These are phyloP conservation scores for Melikaiella ostensackeni DNA, from an alignment of 2,888 invertebrate genomes.

Conservation along the genomic window DNA sequence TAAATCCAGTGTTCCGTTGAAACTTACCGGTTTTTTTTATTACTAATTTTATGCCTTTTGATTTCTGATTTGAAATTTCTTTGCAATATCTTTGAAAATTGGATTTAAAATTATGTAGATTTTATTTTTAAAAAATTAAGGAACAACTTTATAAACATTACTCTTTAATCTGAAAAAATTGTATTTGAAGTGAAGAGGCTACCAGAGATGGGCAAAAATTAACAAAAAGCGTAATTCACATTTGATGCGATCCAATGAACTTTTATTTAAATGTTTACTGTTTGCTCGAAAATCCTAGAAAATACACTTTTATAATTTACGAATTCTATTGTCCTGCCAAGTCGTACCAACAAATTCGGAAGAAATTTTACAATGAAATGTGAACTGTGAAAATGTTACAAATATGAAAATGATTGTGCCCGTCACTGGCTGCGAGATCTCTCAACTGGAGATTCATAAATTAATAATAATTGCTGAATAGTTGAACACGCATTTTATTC, in stretches of 20 bases:
- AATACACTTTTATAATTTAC: slow-evolving; percentile 31
- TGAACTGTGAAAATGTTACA: slow-evolving; percentile 19
- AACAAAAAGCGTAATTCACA: slow-evolving; percentile 17
- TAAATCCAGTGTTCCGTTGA: slow-evolving; percentile 4
- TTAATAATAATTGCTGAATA: slow-evolving; percentile 18
- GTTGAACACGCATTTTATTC: slow-evolving; percentile 24
- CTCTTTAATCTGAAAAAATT: not conserved
- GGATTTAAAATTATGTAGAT: not conserved
- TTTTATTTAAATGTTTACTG: slow-evolving; percentile 36
- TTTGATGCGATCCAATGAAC: slow-evolving; percentile 33
- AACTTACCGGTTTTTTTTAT: not conserved
- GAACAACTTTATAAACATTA: not conserved
- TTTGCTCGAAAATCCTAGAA: slow-evolving; percentile 30
- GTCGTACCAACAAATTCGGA: slow-evolving; percentile 2
- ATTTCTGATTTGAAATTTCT: not conserved
- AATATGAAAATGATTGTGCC: slow-evolving; percentile 29
- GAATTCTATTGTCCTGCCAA: slow-evolving; percentile 32
- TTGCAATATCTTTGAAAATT: not conserved
- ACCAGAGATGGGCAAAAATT: slow-evolving; percentile 18
- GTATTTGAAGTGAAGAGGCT: not conserved
- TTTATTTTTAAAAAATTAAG: no score
- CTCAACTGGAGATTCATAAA: slow-evolving; percentile 24
- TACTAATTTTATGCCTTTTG: not conserved
- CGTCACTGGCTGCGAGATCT: slow-evolving; percentile 35
- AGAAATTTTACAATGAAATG: slow-evolving; percentile 9